Evolutionary conservation across 2,888 invertebrate species (phyloP).

Genomic region (Rhamphomyia laevipes): DNA sequence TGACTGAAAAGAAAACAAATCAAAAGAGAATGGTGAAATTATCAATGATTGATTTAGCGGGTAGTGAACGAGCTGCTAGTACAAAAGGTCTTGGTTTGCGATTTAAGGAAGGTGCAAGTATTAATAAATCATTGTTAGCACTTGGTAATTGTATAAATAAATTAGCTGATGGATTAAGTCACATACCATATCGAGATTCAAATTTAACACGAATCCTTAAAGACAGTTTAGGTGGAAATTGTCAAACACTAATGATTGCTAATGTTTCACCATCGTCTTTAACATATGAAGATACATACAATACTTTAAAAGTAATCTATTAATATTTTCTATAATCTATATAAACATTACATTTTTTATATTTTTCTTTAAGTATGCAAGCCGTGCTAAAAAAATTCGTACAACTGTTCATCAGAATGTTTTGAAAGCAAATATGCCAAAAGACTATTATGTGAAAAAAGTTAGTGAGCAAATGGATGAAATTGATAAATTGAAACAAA

Average conservation of each 20-base stretch:
- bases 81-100: slow-evolving; percentile 71
- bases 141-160: slow-evolving; percentile 84
- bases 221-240: slow-evolving; percentile 88
- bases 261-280: slow-evolving; percentile 70
- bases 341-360: not conserved
- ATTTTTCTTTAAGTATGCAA: slow-evolving; percentile 32
- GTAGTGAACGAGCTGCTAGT: slow-evolving; percentile 82
- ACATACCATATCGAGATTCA: slow-evolving; percentile 75
- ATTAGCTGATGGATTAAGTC: slow-evolving; percentile 68
- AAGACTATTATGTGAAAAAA: slow-evolving; percentile 35
- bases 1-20: slow-evolving; percentile 48
- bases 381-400: slow-evolving; percentile 37
- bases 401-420: slow-evolving; percentile 32
- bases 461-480: slow-evolving; percentile 28
- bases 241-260: slow-evolving; percentile 89
- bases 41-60: slow-evolving; percentile 91
- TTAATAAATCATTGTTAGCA: slow-evolving; percentile 81
- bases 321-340: slow-evolving; percentile 29
- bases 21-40: slow-evolving; percentile 73
- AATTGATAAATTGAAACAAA: slow-evolving; percentile 25
- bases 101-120: slow-evolving; percentile 88
- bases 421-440: slow-evolving; percentile 34
- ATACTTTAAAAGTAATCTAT: slow-evolving; percentile 59
- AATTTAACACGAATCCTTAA: slow-evolving; percentile 82
- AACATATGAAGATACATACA: slow-evolving; percentile 84